Base-by-base conservation (phyloP, 2,113 vertebrate genomes). In the Micromys minutus region DNA sequence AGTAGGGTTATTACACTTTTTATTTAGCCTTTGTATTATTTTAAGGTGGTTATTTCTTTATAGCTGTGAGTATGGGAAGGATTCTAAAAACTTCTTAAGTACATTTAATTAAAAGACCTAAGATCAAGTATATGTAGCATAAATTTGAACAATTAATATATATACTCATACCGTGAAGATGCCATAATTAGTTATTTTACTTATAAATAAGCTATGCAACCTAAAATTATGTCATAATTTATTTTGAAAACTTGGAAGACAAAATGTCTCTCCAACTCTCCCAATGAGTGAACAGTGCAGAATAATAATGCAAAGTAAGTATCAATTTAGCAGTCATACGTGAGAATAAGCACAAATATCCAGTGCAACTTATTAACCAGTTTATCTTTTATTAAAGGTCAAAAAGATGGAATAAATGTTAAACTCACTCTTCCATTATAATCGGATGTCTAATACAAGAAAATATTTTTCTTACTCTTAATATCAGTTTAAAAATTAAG, bases 241-340 rank as follows among this genome's bases (percentile, higher is more conserved):
- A 91, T 85, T 96, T 87, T 95, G 52, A 91, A 55, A 93, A 87
- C 5, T 45, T 91, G 31, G 21, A 92, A 92, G n/a, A 83, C 13
- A 85, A 85, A 76, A 42, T 85, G 47, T 16, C 39, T 57, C 15
- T 87, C 87, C 45, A 89, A 52, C 22, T 69, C 7, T 92, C 50
- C 6, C 50, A 1, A 71, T 84, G 11, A 71, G 31, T 81, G 22
- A 63, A 79, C 52, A 75, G 21, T 88, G 13, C 8, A 88, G 29
- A 75, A 50, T 15, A 87, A 2, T 10, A 77, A 74, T 69, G 24
- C 31, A 90, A 80, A 45, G 12, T 71, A 89, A 55, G 12, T 11
- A 69, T 67, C 29, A 72, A 42, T 93, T 90, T 81, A 21, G 6
- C 80, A 65, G 34, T 92, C 67, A 96, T 34, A 75, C 13, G 59